phyloP scores from a whole-genome alignment of 1,140 invertebrate genomes.

The Philotrypesis tridentata region DNA sequence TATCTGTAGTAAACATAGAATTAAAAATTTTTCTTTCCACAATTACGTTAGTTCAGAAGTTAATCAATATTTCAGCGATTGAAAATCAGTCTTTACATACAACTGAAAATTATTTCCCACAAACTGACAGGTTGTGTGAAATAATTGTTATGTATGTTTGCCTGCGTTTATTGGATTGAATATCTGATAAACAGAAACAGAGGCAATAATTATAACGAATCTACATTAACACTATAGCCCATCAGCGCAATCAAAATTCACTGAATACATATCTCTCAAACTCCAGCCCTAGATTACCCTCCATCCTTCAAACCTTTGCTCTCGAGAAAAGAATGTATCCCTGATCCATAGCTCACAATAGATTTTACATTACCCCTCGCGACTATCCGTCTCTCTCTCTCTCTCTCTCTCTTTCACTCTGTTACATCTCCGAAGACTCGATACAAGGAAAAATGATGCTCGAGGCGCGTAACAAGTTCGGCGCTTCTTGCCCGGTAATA shows the following conservation, averaged over 20 bases:
- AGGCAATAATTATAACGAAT: no score
- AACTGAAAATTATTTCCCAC: no score
- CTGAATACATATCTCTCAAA: background rate
- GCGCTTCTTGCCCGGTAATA: conserved; percentile 30
- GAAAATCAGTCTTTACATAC: no score
- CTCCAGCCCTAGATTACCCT: background rate
- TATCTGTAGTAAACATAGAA: no score
- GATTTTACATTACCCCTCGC: background rate
- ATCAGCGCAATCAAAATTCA: background rate
- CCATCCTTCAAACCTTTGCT: background rate
- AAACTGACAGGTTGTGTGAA: no score
- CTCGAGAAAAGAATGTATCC: background rate
- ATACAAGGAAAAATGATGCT: conserved; percentile 44
- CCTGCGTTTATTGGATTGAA: no score
- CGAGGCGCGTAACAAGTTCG: background rate
- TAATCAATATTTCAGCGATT: no score
- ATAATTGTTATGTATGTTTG: no score
- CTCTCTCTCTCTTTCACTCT: background rate
- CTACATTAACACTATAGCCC: no score
- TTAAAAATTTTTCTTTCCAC: no score
- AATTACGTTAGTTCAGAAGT: no score
- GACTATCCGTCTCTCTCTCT: background rate
- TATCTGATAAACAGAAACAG: no score
- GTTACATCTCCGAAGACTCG: background rate
- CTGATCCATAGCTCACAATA: background rate